Evolutionary conservation across 2,888 invertebrate species (phyloP).

Genomic region (Anarsia innoxiella): DNA sequence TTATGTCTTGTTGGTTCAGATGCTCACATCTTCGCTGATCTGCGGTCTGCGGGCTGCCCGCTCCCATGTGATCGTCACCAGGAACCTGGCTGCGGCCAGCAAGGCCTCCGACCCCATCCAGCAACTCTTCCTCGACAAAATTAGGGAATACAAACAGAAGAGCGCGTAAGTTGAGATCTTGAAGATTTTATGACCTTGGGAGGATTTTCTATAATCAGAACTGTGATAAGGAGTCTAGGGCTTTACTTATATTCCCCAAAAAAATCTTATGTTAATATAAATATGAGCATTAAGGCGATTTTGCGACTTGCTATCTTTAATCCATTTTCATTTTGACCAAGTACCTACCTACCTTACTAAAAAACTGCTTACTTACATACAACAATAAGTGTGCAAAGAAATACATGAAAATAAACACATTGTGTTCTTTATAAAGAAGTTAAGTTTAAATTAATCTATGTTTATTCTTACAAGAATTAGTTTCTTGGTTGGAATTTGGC

Average conservation of each 20-base stretch:
- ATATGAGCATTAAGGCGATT: no score
- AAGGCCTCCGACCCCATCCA: slow-evolving; percentile 93
- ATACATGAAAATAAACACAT: not conserved
- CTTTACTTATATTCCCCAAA: no score
- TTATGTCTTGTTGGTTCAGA: slow-evolving; percentile 62
- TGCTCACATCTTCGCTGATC: slow-evolving; percentile 72
- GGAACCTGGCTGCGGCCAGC: slow-evolving; percentile 84
- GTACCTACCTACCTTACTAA: no score
- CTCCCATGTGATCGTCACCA: slow-evolving; percentile 69
- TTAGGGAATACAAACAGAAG: slow-evolving; percentile 91
- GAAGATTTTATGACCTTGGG: not conserved
- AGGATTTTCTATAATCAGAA: no score
- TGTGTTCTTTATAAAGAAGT: not conserved
- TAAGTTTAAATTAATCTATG: not conserved
- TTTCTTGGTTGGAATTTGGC: no score
- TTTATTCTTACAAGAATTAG: no score
- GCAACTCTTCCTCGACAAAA: slow-evolving; percentile 93
- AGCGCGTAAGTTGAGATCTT: slow-evolving; percentile 80
- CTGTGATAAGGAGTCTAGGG: no score
- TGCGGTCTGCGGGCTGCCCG: slow-evolving; percentile 66
- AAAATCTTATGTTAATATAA: no score
- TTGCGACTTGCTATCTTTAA: no score
- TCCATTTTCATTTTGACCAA: no score
- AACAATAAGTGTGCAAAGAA: no score
- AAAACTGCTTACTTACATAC: no score